These are phyloP conservation scores for Dastarcus helophoroides DNA, from an alignment of 2,888 invertebrate genomes.

Conservation along the genomic window DNA sequence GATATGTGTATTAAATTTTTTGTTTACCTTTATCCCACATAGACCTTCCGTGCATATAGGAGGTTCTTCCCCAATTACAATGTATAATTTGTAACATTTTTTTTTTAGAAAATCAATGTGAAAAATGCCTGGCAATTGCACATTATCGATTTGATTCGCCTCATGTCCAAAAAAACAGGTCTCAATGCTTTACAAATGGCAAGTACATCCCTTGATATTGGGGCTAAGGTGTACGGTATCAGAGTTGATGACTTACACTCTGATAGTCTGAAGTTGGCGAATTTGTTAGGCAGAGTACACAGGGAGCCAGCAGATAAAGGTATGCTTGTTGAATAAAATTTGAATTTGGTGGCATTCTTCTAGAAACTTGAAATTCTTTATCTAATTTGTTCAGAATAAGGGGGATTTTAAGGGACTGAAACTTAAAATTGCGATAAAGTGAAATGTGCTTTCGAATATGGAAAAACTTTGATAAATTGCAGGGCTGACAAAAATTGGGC, in stretches of 20 bases:
- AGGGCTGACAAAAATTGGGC: too few species aligned
- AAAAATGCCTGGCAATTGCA: conserved; percentile 85
- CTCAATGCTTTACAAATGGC: conserved; percentile 67
- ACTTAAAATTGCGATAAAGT: too few species aligned
- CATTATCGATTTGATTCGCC: conserved; percentile 75
- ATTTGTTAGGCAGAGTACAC: too few species aligned
- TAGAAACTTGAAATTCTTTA: too few species aligned
- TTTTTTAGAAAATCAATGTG: conserved; percentile 66
- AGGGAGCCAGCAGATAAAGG: too few species aligned
- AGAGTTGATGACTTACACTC: conserved; percentile 77
- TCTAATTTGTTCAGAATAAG: too few species aligned
- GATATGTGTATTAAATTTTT: conserved; percentile 5
- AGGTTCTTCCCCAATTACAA: neutral
- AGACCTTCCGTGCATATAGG: neutral
- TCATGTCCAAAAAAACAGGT: conserved; percentile 57
- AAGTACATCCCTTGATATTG: conserved; percentile 77
- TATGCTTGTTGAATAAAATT: too few species aligned
- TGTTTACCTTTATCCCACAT: too few species aligned
- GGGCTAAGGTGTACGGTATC: conserved; percentile 77
- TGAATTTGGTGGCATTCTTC: too few species aligned
- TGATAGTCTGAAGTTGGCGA: conserved; percentile 68
- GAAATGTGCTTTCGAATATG: too few species aligned
- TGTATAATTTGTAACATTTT: conserved; percentile 5
- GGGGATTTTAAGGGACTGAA: too few species aligned
- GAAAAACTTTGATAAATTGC: too few species aligned